A percentile compares a stretch with the other conserved stretches of the same genome.
Evolutionary conservation across 2,797 vertebrate genomes (phyloP).

Genomic region (Cetoscarus ocellatus): DNA sequence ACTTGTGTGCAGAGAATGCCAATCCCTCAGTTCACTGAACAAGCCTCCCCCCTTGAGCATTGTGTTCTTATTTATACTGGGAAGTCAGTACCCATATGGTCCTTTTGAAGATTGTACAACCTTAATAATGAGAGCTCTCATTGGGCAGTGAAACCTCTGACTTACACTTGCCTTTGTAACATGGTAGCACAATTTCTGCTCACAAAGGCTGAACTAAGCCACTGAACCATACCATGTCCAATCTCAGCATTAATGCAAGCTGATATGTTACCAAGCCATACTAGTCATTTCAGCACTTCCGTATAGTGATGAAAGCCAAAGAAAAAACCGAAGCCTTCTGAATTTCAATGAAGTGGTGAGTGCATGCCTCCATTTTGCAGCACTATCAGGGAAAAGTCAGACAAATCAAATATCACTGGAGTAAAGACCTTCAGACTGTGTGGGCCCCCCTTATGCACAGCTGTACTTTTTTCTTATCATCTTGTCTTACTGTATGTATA

Average conservation of each 20-base stretch:
- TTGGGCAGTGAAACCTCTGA: slow-evolving; percentile 72
- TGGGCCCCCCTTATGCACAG: slow-evolving; percentile 9
- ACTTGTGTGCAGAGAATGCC: slow-evolving; percentile 75
- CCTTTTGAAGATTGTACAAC: slow-evolving; percentile 71
- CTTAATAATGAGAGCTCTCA: slow-evolving; percentile 79
- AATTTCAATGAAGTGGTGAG: slow-evolving; percentile 59
- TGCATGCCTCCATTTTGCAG: slow-evolving; percentile 39
- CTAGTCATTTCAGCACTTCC: slow-evolving; percentile 69
- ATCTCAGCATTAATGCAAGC: slow-evolving; percentile 71
- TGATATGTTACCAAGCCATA: slow-evolving; percentile 69
- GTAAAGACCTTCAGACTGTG: slow-evolving; percentile 29
- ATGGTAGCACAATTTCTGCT: slow-evolving; percentile 71
- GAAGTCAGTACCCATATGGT: slow-evolving; percentile 72
- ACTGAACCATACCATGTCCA: slow-evolving; percentile 74
- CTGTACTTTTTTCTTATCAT: slow-evolving; percentile 43
- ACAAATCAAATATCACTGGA: slow-evolving; percentile 31
- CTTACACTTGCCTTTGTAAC: slow-evolving; percentile 77
- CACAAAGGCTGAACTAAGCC: slow-evolving; percentile 72
- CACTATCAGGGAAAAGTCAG: slow-evolving; percentile 31
- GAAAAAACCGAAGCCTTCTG: slow-evolving; percentile 66
- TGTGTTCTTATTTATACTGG: slow-evolving; percentile 70
- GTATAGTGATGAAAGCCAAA: slow-evolving; percentile 67
- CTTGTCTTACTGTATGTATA: slow-evolving; percentile 1
- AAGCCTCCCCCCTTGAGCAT: slow-evolving; percentile 73
- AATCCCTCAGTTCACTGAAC: slow-evolving; percentile 79